These are phyloP conservation scores for Thunnus albacares DNA, from an alignment of 2,797 vertebrate species.

Conservation along the genomic window DNA sequence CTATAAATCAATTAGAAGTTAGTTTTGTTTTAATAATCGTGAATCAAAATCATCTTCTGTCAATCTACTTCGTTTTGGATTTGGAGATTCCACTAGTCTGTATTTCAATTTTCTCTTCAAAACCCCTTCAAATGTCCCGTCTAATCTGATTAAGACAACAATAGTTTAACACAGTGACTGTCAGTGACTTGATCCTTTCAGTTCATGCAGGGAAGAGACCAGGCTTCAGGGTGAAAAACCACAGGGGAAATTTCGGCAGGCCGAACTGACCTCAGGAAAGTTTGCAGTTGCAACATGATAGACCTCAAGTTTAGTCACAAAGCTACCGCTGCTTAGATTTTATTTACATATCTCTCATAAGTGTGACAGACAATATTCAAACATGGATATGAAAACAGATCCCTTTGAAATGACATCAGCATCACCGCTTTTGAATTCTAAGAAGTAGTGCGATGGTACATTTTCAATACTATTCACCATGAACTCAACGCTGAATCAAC, in stretches of 20 bases:
- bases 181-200: conserved; percentile 44
- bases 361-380: conserved; percentile 25
- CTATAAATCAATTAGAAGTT: too few relatives aligned
- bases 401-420: background rate
- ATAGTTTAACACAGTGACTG: conserved; percentile 1
- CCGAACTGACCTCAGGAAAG: conserved; percentile 59
- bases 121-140: conserved; percentile 60
- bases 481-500: background rate
- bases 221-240: conserved; percentile 57
- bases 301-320: conserved; percentile 55
- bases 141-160: conserved; percentile 10
- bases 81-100: background rate
- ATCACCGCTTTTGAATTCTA: conserved; percentile 2
- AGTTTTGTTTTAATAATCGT: background rate
- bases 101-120: conserved; percentile 26
- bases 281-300: conserved; percentile 64
- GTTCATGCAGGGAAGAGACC: conserved; percentile 40
- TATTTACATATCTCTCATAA: conserved; percentile 50
- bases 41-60: background rate
- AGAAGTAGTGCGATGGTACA: background rate
- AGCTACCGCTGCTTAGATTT: conserved; percentile 12
- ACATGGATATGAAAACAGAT: conserved; percentile 11
- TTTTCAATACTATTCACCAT: background rate
- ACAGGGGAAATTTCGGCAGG: conserved; percentile 69
- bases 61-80: background rate